Conservation (phyloP, 2,797 vertebrate genomes). For the Botia almorhae region DNA sequence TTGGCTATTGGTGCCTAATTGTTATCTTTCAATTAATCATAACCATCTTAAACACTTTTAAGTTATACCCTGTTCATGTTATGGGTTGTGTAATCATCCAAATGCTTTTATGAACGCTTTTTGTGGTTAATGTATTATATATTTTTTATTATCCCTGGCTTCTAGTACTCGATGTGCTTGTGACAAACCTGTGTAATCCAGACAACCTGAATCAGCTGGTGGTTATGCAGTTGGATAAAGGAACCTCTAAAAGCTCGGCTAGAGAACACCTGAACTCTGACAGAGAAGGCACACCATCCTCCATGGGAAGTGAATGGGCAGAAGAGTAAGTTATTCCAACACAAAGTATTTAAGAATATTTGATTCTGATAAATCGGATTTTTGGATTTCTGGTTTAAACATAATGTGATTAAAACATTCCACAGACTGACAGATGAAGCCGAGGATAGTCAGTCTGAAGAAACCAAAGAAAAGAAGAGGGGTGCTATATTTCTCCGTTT, state of each 20-base stretch:
- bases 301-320: conserved; percentile 57
- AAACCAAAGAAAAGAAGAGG: conserved; percentile 69
- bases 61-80: background rate
- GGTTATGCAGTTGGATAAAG: conserved; percentile 73
- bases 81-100: too few relatives aligned
- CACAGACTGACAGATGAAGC: conserved; percentile 61
- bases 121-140: background rate
- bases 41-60: background rate
- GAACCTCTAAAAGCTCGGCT: conserved; percentile 59
- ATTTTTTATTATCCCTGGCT: background rate
- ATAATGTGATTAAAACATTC: conserved; percentile 29
- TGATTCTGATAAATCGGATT: background rate
- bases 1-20: background rate
- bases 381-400: conserved; percentile 14
- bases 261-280: conserved; percentile 67
- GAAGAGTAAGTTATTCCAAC: conserved; percentile 46
- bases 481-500: conserved; percentile 60
- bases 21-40: background rate
- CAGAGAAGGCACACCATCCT: conserved; percentile 61
- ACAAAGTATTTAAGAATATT: background rate
- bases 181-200: conserved; percentile 77
- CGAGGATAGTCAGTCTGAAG: conserved; percentile 43
- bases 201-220: conserved; percentile 82
- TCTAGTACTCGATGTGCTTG: conserved; percentile 73
- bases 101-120: too few relatives aligned